These are phyloP conservation scores for Gambusia affinis DNA, from an alignment of 2,113 vertebrate genomes.

Conservation along the genomic window DNA sequence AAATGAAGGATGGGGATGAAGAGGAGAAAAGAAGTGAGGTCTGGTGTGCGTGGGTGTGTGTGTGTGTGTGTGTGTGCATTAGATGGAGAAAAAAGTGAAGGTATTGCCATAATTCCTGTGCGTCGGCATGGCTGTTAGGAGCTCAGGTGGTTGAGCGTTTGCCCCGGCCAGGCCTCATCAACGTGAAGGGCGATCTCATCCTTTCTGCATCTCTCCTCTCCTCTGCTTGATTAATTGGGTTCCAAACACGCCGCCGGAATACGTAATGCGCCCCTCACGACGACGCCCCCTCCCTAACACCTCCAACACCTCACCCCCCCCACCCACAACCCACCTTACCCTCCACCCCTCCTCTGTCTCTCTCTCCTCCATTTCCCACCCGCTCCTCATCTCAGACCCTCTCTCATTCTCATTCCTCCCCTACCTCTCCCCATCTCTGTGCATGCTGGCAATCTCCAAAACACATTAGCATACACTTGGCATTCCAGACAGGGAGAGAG, in stretches of 20 bases:
- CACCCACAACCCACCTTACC: constrained; percentile 54
- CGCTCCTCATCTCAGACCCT: constrained; percentile 66
- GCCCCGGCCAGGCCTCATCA: constrained; percentile 98
- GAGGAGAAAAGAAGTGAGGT: constrained; percentile 20
- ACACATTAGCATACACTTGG: constrained; percentile 97
- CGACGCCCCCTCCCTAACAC: constrained; percentile 37
- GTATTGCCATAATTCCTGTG: constrained; percentile 97
- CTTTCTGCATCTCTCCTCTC: constrained; percentile 95
- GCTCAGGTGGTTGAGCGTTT: constrained; percentile 98
- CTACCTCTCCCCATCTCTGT: constrained; percentile 59
- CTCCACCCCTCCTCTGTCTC: constrained; percentile 41
- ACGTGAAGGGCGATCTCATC: constrained; percentile 99
- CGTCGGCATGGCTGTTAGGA: constrained; percentile 92
- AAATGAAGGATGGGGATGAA: constrained; percentile 46
- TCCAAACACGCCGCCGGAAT: constrained; percentile 90
- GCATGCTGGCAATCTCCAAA: constrained; percentile 72
- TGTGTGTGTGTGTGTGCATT: constrained; percentile 36
- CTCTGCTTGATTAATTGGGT: constrained; percentile 99
- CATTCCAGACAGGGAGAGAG: constrained; percentile 87
- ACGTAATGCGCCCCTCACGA: constrained; percentile 84
- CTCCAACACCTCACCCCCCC: constrained; percentile 15
- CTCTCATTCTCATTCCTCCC: constrained; percentile 70
- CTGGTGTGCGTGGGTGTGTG: constrained; percentile 26
- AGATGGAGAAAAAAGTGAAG: constrained; percentile 82
- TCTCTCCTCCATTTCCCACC: constrained; percentile 16